Percentiles rank a stretch among this genome's conserved stretches.
Conservation (phyloP, 1,140 invertebrate species). For the Bombus breviceps region DNA sequence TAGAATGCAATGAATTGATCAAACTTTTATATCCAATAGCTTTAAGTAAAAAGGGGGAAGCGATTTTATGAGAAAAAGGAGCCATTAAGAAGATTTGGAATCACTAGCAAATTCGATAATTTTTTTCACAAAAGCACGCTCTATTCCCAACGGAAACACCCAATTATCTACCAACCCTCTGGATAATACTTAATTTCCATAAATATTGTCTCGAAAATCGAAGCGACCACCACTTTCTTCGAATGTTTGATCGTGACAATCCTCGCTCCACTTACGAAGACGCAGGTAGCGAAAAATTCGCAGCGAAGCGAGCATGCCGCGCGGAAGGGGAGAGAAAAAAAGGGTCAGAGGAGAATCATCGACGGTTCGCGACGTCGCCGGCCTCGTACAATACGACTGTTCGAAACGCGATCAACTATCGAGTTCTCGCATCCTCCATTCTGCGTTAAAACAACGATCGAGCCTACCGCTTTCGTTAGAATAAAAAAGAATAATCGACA, state of each 20-base stretch:
- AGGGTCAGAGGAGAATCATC: background rate
- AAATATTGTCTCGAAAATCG: background rate
- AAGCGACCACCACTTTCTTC: slow-evolving; percentile 17
- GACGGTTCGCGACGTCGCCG: slow-evolving; percentile 3
- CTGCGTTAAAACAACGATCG: background rate
- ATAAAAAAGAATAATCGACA: background rate
- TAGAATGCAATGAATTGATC: background rate
- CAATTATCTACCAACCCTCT: background rate
- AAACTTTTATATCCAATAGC: background rate
- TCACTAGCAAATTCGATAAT: background rate
- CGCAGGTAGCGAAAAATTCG: background rate
- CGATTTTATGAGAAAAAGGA: background rate
- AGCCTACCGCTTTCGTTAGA: slow-evolving; percentile 7
- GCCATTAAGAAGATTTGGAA: background rate
- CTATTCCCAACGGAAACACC: background rate
- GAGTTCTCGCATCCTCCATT: slow-evolving; percentile 3
- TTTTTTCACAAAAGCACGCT: background rate
- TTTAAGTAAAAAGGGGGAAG: background rate
- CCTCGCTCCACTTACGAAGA: background rate
- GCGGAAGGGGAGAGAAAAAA: background rate
- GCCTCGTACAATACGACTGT: background rate
- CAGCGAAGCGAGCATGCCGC: background rate
- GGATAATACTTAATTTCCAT: background rate
- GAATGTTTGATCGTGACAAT: background rate
- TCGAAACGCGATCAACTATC: slow-evolving; percentile 26